Evolutionary conservation across 2,888 invertebrate genomes (phyloP).

Genomic region (Caenorhabditis macrosperma): DNA sequence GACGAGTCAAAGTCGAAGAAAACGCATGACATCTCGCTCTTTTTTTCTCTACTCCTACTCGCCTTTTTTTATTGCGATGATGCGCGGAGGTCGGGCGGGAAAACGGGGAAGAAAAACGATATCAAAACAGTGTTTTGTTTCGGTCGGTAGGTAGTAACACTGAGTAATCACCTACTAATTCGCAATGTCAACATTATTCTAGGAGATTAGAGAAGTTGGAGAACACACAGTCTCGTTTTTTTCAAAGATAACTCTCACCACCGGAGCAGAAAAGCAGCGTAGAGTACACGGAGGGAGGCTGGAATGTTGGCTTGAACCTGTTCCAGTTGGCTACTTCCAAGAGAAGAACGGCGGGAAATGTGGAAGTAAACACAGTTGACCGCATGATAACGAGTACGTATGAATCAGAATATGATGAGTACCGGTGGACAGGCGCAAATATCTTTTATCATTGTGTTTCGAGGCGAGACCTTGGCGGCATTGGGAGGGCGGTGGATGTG

Average conservation of each 20-base stretch:
- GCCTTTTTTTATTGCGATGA: no score
- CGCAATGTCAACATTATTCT: slow-evolving; percentile 43
- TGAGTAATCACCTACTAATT: slow-evolving; percentile 47
- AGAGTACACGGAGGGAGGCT: no score
- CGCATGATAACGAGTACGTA: slow-evolving; percentile 54
- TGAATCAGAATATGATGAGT: slow-evolving; percentile 58
- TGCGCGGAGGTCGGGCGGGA: no score
- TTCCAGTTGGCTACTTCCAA: no score
- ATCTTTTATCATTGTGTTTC: slow-evolving; percentile 54
- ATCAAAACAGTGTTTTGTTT: slow-evolving; percentile 34
- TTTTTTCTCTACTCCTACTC: no score
- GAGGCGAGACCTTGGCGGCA: slow-evolving; percentile 52
- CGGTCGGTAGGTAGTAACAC: slow-evolving; percentile 14
- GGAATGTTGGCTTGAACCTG: no score
- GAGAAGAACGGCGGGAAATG: no score
- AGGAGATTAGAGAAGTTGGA: slow-evolving; percentile 23
- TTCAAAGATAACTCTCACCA: neutral
- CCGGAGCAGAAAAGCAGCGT: slow-evolving; percentile 2
- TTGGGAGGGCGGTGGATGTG: slow-evolving; percentile 13
- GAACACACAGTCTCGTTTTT: slow-evolving; percentile 1
- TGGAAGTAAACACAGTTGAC: slow-evolving; percentile 24
- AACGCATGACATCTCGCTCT: slow-evolving; percentile 14
- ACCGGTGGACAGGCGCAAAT: slow-evolving; percentile 53
- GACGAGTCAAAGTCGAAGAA: neutral
- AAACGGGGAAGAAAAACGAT: slow-evolving; percentile 17